Evolutionary conservation across 2,797 vertebrate species (phyloP), one percentile per base, ranked within the genome.

Genomic region (Amblyraja radiata): DNA sequence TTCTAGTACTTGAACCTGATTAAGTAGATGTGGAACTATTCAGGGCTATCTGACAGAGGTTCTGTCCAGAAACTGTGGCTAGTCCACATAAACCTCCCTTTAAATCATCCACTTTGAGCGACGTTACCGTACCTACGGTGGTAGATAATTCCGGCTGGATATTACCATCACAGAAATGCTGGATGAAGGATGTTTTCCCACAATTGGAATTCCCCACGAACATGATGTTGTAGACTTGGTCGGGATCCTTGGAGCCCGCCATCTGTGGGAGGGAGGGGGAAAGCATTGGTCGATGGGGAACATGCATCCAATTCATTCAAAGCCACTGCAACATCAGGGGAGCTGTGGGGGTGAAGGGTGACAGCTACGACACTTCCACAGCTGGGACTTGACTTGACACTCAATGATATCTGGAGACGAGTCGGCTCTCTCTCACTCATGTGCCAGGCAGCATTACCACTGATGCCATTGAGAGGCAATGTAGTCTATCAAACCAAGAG

Each of bases 171-270:
- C 97, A 96, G 93, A 98, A 94, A 76, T 97, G 96, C 95, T 96
- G 96, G 94, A 99, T 96, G 95, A 99, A 99, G 0, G 98, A 98
- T 0, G 98, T 98, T 94, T 99, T 99, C 90, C 99, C 99, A 94
- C 99, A 98, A 0, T 95, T 95, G 93, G 98, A 97, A 94, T 98
- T 97, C 94, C 99, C 99, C 2, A 99, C 93, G 81, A 99, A 97
- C 93, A 99, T 94, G 93, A 99, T 95, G 0, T 99, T 97, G 95
- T 97, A 98, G 92, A 97, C 61, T 54, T 96, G 95, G 6, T 97
- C 97, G 39, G 96, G 96, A 5, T 93, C 61, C 7, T 76, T 46
- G 68, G 1, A 46, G 18, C 1, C 58, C 32, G 7, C 90, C 21
- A 28, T 36, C 90, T 92, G 90, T 54, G 23, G 23, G n/a, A 88